These are phyloP conservation scores for Zaprionus lachaisei DNA, from an alignment of 1,140 invertebrate species.

Conservation along the genomic window DNA sequence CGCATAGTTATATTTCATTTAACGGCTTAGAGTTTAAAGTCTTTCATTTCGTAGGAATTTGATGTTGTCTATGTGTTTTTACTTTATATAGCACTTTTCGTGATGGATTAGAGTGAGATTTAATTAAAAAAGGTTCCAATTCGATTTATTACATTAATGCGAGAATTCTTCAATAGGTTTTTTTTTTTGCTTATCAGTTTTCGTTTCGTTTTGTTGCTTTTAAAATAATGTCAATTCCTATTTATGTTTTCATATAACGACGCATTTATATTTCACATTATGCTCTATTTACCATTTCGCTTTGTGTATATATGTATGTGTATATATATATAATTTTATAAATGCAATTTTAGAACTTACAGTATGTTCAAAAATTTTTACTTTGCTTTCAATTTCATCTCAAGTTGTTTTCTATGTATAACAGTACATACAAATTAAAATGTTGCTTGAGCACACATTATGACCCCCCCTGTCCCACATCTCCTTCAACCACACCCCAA, in stretches of 20 bases:
- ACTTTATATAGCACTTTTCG: constrained; percentile 48
- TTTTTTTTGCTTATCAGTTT: constrained; percentile 21
- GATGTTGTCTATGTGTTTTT: constrained; percentile 71
- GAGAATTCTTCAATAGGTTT: constrained; percentile 36
- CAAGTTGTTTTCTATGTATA: constrained; percentile 45
- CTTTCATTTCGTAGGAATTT: constrained; percentile 84
- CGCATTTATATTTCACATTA: constrained; percentile 55
- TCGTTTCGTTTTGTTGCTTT: constrained; percentile 38
- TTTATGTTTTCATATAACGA: constrained; percentile 64
- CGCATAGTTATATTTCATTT: constrained; percentile 67
- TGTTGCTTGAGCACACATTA: constrained; percentile 62
- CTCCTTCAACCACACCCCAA: neutral
- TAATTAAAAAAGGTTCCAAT: constrained; percentile 50
- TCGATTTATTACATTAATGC: constrained; percentile 35
- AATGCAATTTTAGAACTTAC: constrained; percentile 83
- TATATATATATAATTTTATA: constrained; percentile 69
- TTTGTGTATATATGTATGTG: constrained; percentile 47
- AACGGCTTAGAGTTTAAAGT: constrained; percentile 83
- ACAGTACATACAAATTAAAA: constrained; percentile 77
- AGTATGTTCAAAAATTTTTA: constrained; percentile 77
- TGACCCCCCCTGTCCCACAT: constrained; percentile 29
- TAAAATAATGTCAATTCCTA: constrained; percentile 75
- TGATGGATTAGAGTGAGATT: constrained; percentile 54
- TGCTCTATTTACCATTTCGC: constrained; percentile 44
- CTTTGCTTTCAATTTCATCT: constrained; percentile 55